Evolutionary conservation across 2,888 invertebrate species (phyloP).

Genomic region (Buathra laborator): DNA sequence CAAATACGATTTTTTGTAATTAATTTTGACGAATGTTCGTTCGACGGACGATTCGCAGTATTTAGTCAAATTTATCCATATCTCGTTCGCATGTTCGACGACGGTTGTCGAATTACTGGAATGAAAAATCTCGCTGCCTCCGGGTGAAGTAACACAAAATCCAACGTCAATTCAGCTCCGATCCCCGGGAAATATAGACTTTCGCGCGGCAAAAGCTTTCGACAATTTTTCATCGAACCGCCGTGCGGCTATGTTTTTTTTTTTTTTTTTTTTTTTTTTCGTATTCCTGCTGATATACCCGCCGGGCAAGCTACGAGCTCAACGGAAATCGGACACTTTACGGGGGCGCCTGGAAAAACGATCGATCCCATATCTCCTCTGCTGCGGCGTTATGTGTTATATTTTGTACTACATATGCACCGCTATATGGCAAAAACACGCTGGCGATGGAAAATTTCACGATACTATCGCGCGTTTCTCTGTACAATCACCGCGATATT

Average conservation of each 20-base stretch:
- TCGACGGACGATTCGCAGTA: not conserved
- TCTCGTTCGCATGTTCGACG: not conserved
- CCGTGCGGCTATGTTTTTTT: not conserved
- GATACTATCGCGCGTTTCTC: not conserved
- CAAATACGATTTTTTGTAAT: too few relatives aligned
- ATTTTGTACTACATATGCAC: not conserved
- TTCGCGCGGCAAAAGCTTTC: slow-evolving; percentile 15
- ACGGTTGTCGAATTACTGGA: slow-evolving; percentile 57
- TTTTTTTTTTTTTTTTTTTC: not conserved
- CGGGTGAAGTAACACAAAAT: too few relatives aligned
- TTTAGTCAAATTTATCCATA: not conserved
- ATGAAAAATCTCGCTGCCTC: slow-evolving; percentile 17
- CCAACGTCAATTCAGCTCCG: slow-evolving; percentile 2
- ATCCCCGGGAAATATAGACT: slow-evolving; percentile 38
- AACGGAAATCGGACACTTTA: slow-evolving; percentile 57
- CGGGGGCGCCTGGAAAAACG: slow-evolving; percentile 26
- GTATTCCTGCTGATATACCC: slow-evolving; percentile 7
- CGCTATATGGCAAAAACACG: not conserved
- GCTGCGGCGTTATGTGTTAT: slow-evolving; percentile 1
- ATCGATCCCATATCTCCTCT: slow-evolving; percentile 41
- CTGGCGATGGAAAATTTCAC: not conserved
- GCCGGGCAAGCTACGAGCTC: slow-evolving; percentile 40
- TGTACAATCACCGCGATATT: not conserved
- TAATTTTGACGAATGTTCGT: too few relatives aligned
- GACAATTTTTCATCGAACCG: slow-evolving; percentile 34